Evolutionary conservation across 2,888 invertebrate species (phyloP).

Genomic region (Bembecia ichneumoniformis): DNA sequence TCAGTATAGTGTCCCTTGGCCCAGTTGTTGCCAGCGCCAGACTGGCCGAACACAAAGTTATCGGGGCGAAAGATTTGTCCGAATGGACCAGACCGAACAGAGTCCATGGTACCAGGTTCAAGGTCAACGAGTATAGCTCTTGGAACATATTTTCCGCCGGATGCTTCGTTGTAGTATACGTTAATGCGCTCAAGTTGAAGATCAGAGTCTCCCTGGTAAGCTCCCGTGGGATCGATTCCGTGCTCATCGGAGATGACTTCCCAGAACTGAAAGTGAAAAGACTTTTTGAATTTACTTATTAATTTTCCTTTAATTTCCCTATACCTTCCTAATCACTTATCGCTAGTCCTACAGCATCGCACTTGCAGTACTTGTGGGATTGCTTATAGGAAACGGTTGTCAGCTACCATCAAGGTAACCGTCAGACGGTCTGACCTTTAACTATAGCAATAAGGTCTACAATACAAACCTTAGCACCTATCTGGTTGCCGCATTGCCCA

Average conservation of each 20-base stretch:
- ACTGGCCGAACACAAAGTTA: conserved; percentile 80
- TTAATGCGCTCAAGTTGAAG: conserved; percentile 76
- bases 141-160: conserved; percentile 21
- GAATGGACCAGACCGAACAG: conserved; percentile 81
- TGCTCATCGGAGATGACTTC: conserved; percentile 78
- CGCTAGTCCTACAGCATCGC: no score
- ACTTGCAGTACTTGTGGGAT: no score
- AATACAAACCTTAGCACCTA: conserved; percentile 88
- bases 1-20: conserved; percentile 81
- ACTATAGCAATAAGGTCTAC: not conserved
- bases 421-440: not conserved
- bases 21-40: conserved; percentile 22
- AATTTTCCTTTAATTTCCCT: not conserved
- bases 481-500: conserved; percentile 97
- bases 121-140: conserved; percentile 8
- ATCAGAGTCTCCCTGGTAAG: conserved; percentile 72
- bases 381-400: no score
- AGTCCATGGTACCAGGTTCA: conserved; percentile 72
- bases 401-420: no score
- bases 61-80: conserved; percentile 84
- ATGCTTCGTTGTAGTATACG: conserved; percentile 76
- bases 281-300: not conserved
- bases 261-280: conserved; percentile 58
- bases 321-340: not conserved
- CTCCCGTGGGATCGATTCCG: conserved; percentile 74